Conservation (phyloP, 2,113 vertebrate species). For the Phalacrocorax carbo region DNA sequence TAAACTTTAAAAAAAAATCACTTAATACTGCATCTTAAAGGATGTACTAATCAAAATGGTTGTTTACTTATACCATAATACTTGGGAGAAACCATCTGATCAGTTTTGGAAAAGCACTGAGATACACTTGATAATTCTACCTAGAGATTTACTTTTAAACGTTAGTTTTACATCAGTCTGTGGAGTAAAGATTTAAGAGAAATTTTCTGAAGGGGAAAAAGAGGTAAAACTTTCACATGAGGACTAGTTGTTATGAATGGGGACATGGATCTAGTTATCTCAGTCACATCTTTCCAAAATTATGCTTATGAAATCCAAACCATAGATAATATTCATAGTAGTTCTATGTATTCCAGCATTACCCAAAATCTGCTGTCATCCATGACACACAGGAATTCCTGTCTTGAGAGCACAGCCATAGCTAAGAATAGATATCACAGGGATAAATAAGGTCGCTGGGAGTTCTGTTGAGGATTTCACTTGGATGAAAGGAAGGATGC, state of each 20-base stretch:
- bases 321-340: neutral
- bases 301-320: neutral
- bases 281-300: neutral
- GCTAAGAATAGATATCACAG: neutral
- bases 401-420: neutral
- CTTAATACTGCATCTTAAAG: neutral
- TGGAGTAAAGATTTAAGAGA: neutral
- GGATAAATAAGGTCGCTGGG: neutral
- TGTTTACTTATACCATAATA: neutral
- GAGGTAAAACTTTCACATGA: neutral
- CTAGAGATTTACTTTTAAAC: neutral
- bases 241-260: neutral
- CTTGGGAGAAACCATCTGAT: neutral
- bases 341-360: neutral
- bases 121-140: neutral
- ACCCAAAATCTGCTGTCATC: neutral
- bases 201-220: neutral
- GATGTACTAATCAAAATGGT: neutral
- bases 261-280: neutral
- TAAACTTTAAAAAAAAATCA: neutral
- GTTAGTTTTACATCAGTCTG: neutral
- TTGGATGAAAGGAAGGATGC: constrained; percentile 45
- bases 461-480: neutral
- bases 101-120: neutral
- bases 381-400: neutral